Evolutionary conservation across 1,140 invertebrate genomes (phyloP).

Genomic region (Ceratina calcarata): DNA sequence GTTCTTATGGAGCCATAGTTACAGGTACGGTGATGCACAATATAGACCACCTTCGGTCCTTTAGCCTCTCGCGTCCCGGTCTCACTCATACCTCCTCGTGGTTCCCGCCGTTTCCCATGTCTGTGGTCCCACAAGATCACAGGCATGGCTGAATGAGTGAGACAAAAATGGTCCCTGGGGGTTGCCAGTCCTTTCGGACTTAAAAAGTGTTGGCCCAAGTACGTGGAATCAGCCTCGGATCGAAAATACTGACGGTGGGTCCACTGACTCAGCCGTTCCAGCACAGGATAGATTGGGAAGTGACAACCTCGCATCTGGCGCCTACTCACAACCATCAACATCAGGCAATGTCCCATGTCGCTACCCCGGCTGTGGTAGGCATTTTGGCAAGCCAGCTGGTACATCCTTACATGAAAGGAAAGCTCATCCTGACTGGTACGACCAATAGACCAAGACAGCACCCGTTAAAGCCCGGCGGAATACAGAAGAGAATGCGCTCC

Average conservation of each 20-base stretch:
- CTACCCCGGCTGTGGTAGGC: neutral
- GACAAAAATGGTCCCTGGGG: neutral
- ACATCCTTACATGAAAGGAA: neutral
- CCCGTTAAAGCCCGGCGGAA: neutral
- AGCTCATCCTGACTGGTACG: neutral
- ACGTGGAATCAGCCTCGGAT: too few relatives aligned
- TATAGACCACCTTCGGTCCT: neutral
- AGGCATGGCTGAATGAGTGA: neutral
- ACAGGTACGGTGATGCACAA: neutral
- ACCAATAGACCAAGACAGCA: neutral
- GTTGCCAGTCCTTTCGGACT: too few relatives aligned
- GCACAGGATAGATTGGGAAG: too few relatives aligned
- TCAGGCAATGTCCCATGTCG: neutral
- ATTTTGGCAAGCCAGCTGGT: neutral
- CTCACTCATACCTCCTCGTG: too few relatives aligned
- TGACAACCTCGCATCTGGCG: too few relatives aligned
- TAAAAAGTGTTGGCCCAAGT: too few relatives aligned
- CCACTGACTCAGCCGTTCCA: too few relatives aligned
- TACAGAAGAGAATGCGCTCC: neutral
- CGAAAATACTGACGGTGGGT: too few relatives aligned
- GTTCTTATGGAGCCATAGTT: neutral
- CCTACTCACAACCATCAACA: neutral
- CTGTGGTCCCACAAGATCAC: neutral
- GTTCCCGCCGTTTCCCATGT: neutral
- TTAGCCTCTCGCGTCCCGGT: neutral